Evolutionary conservation across 2,888 invertebrate species (phyloP), one percentile per base, ranked within the genome.

Genomic region (Drosophila koepferae): DNA sequence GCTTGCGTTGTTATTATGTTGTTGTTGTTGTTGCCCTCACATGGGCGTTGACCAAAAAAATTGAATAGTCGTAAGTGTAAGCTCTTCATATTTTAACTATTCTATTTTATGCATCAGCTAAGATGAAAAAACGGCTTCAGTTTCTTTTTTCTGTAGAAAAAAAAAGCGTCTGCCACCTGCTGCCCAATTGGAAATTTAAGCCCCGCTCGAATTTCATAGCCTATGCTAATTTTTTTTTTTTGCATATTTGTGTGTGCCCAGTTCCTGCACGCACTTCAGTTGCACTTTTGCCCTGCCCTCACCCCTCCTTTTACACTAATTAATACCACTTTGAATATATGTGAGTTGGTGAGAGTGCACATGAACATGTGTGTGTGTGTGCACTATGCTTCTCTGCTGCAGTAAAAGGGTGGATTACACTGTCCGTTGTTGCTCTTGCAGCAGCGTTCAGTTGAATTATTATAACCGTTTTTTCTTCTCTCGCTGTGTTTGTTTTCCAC

Each of bases 1-100:
- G 84, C 78, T 71, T 80, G 72, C 80, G 80, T 89, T 87, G 80
- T 86, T 84, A 80, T 82, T 83, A 78, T 36, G 78, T 77, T 81
- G 80, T 36, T 68, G 80, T 36, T 68, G 71, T 7, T 60, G 48
- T 60, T 74, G 77, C 31, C 60, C 49, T 56, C 68, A 77, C 81
- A 86, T 90, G 91, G 91, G 91, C 91, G 91, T 91, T 91, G 89
- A 91, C 91, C 91, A 77, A 79, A 90, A 76, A 28, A 28, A 63
- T 46, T 63, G 48, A 61, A 74, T 72, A 63, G 14, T 34, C 20
- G 38, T 41, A 44, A 56, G n/a, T 20, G n/a, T 48, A 20, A 49
- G 28, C 9, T 18, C 1, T 48, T 59, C 16, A 28, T 1, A 16
- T 44, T 20, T 36, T 8, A 41, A 38, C 18, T 36, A 38, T n/a